These are phyloP conservation scores for Zalophus californianus DNA, from an alignment of 2,797 vertebrate genomes.

Conservation along the genomic window DNA sequence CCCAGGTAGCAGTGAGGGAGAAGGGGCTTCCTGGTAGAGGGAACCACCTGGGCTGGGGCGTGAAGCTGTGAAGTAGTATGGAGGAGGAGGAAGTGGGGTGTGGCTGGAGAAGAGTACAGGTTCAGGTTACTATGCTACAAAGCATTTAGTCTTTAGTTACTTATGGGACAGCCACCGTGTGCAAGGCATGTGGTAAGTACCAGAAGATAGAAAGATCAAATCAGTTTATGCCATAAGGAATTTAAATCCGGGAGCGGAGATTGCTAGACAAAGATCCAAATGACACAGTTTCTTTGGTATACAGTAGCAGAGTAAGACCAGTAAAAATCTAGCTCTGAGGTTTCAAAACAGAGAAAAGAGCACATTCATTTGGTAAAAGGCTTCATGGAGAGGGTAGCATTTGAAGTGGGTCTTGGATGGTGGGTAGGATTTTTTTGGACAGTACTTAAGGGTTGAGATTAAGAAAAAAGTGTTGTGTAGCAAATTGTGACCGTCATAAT, in stretches of 20 bases:
- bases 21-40: neutral
- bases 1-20: neutral
- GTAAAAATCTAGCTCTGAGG: neutral
- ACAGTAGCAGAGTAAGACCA: neutral
- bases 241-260: neutral
- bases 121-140: neutral
- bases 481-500: neutral
- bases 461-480: neutral
- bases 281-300: neutral
- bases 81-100: too few species aligned
- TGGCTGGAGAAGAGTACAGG: neutral
- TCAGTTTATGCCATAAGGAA: neutral
- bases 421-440: neutral
- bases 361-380: neutral
- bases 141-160: neutral
- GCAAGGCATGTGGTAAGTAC: neutral
- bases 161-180: neutral
- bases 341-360: neutral
- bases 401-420: neutral
- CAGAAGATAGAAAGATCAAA: neutral
- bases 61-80: too few species aligned
- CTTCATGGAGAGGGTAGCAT: neutral
- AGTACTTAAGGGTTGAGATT: neutral
- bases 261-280: neutral
- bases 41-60: neutral